Conservation (phyloP, 2,797 vertebrate genomes). For the Urophycis tenuis region DNA sequence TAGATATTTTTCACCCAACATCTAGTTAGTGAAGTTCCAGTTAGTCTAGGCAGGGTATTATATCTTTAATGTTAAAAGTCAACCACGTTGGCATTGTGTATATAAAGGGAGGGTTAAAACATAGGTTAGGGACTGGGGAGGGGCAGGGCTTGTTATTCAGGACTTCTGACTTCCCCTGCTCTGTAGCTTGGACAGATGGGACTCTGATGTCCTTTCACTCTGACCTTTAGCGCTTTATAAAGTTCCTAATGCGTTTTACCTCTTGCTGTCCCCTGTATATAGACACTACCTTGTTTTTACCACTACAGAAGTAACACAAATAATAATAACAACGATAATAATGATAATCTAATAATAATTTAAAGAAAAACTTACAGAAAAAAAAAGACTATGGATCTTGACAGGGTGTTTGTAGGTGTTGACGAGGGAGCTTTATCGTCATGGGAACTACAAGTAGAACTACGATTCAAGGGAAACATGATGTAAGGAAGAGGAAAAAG, state of each 20-base stretch:
- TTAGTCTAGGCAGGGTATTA: not conserved
- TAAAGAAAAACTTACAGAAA: slow-evolving; percentile 6
- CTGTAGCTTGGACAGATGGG: slow-evolving; percentile 49
- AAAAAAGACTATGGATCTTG: slow-evolving; percentile 30
- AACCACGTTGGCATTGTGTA: not conserved
- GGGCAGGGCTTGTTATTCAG: not conserved
- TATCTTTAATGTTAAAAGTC: not conserved
- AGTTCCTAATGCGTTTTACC: slow-evolving; percentile 38
- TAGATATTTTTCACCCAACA: not conserved
- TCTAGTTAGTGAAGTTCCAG: slow-evolving; percentile 2
- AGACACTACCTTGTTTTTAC: slow-evolving; percentile 59
- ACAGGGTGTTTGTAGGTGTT: slow-evolving; percentile 56
- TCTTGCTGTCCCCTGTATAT: slow-evolving; percentile 58
- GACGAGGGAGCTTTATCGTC: slow-evolving; percentile 49
- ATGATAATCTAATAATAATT: slow-evolving; percentile 23
- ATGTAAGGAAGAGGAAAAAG: not conserved
- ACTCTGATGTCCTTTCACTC: slow-evolving; percentile 38
- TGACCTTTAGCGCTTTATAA: slow-evolving; percentile 28
- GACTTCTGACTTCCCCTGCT: slow-evolving; percentile 2
- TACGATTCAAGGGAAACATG: slow-evolving; percentile 20
- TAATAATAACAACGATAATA: slow-evolving; percentile 36
- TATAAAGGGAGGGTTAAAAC: not conserved
- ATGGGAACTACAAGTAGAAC: slow-evolving; percentile 37
- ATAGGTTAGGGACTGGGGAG: not conserved
- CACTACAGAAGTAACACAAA: slow-evolving; percentile 45